A percentile compares a stretch with the other conserved stretches of the same genome.
Conservation (phyloP, 1,140 invertebrate genomes). For the Brachionus calyciflorus region DNA sequence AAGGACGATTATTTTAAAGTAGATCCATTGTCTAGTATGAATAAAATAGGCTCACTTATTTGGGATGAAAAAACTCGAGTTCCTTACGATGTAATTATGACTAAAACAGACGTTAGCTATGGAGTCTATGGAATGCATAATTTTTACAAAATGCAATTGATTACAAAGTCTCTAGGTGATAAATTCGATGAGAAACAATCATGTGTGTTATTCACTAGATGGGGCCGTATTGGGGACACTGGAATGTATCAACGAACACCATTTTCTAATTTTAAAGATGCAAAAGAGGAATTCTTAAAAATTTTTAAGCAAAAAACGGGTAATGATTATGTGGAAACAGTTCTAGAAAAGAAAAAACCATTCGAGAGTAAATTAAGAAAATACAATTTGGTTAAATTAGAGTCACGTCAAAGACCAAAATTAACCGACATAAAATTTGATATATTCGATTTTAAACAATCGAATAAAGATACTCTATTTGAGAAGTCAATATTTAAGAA, state of each 20-base stretch:
- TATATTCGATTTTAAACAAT: slow-evolving; percentile 1
- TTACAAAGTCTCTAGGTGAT: slow-evolving; percentile 52
- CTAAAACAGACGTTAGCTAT: slow-evolving; percentile 61
- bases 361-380: slow-evolving; percentile 58
- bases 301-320: slow-evolving; percentile 64
- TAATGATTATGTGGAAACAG: slow-evolving; percentile 48
- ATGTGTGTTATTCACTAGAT: slow-evolving; percentile 63
- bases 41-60: slow-evolving; percentile 16
- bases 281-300: slow-evolving; percentile 63
- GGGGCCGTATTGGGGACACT: slow-evolving; percentile 63
- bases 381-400: slow-evolving; percentile 60
- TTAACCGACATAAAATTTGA: slow-evolving; percentile 32
- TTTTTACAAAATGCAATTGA: slow-evolving; percentile 65
- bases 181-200: slow-evolving; percentile 58
- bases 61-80: slow-evolving; percentile 49
- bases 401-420: slow-evolving; percentile 44
- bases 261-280: slow-evolving; percentile 59
- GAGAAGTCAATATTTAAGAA: background rate
- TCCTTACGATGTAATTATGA: slow-evolving; percentile 61
- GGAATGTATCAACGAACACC: slow-evolving; percentile 64
- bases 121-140: slow-evolving; percentile 63
- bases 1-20: slow-evolving; percentile 25
- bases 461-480: background rate
- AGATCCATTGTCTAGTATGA: background rate
- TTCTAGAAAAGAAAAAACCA: slow-evolving; percentile 46